Evolutionary conservation across 2,888 invertebrate species (phyloP).

Genomic region (Automeris io): DNA sequence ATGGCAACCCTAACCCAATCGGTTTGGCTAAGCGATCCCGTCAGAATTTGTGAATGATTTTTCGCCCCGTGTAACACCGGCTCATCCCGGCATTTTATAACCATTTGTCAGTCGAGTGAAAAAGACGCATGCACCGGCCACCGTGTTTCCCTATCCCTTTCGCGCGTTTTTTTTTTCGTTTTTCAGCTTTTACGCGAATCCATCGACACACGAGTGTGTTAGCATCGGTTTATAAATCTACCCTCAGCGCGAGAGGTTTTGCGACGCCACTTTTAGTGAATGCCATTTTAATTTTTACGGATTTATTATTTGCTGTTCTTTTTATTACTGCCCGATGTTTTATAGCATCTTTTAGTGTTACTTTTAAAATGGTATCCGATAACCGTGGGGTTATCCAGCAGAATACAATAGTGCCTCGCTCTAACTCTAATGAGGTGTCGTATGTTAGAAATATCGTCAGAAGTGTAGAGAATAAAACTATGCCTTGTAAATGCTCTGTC

Average conservation of each 20-base stretch:
- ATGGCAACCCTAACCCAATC: slow-evolving; percentile 16
- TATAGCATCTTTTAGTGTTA: too few species aligned
- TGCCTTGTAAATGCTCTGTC: too few species aligned
- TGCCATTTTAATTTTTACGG: slow-evolving; percentile 35
- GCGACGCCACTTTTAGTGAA: slow-evolving; percentile 24
- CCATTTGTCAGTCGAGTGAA: slow-evolving; percentile 73
- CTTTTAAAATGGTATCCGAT: too few species aligned
- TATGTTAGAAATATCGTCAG: too few species aligned
- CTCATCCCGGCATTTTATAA: slow-evolving; percentile 64
- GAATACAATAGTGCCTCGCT: too few species aligned
- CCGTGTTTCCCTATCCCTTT: slow-evolving; percentile 6
- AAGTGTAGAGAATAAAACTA: too few species aligned
- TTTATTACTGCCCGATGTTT: slow-evolving; percentile 9
- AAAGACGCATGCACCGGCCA: slow-evolving; percentile 63
- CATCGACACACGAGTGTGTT: slow-evolving; percentile 76
- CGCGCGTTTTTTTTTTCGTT: slow-evolving; percentile 45
- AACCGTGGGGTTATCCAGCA: too few species aligned
- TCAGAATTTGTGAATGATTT: slow-evolving; percentile 74
- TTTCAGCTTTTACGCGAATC: slow-evolving; percentile 73
- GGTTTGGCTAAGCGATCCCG: slow-evolving; percentile 45
- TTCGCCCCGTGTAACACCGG: slow-evolving; percentile 47
- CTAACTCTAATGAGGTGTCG: too few species aligned
- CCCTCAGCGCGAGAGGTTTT: slow-evolving; percentile 35
- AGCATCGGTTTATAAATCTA: slow-evolving; percentile 71
- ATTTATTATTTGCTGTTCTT: slow-evolving; percentile 15